Conservation (phyloP, 2,797 vertebrate species). For the Eospalax fontanierii region DNA sequence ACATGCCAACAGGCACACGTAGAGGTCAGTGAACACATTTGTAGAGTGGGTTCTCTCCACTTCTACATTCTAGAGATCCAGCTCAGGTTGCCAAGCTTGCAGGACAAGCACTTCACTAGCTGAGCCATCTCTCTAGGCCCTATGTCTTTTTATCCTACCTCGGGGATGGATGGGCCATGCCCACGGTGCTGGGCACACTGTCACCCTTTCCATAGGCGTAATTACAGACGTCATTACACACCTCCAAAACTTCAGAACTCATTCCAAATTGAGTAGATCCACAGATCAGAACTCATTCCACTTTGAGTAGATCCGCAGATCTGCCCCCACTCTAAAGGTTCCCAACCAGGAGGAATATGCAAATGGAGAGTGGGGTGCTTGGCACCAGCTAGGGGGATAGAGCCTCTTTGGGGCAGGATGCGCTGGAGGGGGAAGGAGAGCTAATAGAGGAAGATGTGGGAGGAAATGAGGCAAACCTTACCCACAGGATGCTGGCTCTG, state of each 20-base stretch:
- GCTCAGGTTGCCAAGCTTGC: neutral
- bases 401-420: neutral
- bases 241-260: neutral
- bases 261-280: accelerated
- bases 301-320: neutral
- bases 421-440: neutral
- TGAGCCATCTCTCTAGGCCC: neutral
- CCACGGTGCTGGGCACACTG: neutral
- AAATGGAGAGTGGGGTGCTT: neutral
- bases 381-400: neutral
- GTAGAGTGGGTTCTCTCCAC: too few relatives aligned
- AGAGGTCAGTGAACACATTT: neutral
- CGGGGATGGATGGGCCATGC: neutral
- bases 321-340: neutral
- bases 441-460: neutral
- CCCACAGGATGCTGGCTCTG: neutral
- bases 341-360: neutral
- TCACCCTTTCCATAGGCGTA: neutral
- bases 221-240: neutral
- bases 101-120: neutral
- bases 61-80: neutral
- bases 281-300: too few relatives aligned
- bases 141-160: neutral
- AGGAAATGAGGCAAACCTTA: neutral
- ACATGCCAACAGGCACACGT: neutral